Conservation (phyloP, 2,113 vertebrate species). For the Panthera tigris region DNA sequence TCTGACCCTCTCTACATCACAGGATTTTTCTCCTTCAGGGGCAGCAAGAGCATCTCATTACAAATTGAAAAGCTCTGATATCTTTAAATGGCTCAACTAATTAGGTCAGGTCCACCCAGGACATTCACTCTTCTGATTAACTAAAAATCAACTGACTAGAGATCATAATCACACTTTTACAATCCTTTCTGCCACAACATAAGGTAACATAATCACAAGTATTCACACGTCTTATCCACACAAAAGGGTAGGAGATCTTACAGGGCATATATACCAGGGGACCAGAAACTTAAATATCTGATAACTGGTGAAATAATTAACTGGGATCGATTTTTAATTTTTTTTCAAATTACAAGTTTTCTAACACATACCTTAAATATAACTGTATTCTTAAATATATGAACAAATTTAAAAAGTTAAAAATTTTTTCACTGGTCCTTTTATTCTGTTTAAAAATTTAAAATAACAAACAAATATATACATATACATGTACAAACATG, state of each 20-base stretch:
- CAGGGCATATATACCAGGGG: accelerated
- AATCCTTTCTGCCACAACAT: not conserved
- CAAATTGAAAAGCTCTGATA: not conserved
- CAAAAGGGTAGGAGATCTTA: not conserved
- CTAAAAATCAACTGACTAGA: not conserved
- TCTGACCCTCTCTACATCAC: not conserved
- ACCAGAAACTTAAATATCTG: not conserved
- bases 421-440: not conserved
- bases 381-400: not conserved
- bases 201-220: not conserved
- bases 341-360: not conserved
- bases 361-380: not conserved
- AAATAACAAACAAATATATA: not conserved
- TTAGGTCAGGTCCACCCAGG: not conserved
- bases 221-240: not conserved
- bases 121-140: not conserved
- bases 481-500: not conserved
- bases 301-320: not conserved
- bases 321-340: not conserved
- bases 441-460: not conserved
- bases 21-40: not conserved
- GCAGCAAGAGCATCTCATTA: not conserved
- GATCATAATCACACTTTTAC: not conserved
- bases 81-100: not conserved
- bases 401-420: not conserved